A percentile compares a stretch with the other conserved stretches of the same genome.
phyloP scores from a whole-genome alignment of 2,888 invertebrate species.

The Drosophila vallismaia region DNA sequence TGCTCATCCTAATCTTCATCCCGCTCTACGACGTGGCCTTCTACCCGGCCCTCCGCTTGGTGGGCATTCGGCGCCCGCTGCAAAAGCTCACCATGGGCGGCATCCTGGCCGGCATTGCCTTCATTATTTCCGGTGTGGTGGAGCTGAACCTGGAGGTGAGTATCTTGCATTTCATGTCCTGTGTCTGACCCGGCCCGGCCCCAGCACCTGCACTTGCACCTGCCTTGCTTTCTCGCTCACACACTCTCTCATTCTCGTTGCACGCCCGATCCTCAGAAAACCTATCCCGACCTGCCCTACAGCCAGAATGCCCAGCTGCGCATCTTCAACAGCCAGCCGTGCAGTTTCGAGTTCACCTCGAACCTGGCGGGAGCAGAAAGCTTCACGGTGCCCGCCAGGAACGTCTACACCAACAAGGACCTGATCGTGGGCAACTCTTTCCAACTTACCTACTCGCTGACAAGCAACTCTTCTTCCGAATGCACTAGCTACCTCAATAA shows the following conservation, averaged over 20 bases:
- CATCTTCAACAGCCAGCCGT: conserved; percentile 88
- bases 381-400: conserved; percentile 57
- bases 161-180: neutral
- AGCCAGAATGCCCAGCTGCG: conserved; percentile 87
- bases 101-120: conserved; percentile 92
- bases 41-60: conserved; percentile 91
- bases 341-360: conserved; percentile 78
- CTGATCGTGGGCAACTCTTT: conserved; percentile 50
- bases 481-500: conserved; percentile 38
- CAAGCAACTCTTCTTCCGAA: neutral
- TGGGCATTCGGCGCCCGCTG: conserved; percentile 89
- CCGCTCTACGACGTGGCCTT: conserved; percentile 92
- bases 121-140: conserved; percentile 94
- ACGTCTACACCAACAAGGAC: conserved; percentile 67
- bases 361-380: conserved; percentile 48
- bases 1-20: conserved; percentile 93
- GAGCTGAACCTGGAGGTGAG: conserved; percentile 90
- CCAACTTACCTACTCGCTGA: conserved; percentile 39
- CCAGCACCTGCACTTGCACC: conserved; percentile 41
- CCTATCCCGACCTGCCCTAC: conserved; percentile 87
- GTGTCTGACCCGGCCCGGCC: neutral
- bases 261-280: conserved; percentile 84
- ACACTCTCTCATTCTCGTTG: conserved; percentile 27
- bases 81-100: conserved; percentile 96
- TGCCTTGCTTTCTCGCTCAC: conserved; percentile 6